These are phyloP conservation scores for Sibirionetta formosa DNA, from an alignment of 2,797 vertebrate species.

Conservation along the genomic window DNA sequence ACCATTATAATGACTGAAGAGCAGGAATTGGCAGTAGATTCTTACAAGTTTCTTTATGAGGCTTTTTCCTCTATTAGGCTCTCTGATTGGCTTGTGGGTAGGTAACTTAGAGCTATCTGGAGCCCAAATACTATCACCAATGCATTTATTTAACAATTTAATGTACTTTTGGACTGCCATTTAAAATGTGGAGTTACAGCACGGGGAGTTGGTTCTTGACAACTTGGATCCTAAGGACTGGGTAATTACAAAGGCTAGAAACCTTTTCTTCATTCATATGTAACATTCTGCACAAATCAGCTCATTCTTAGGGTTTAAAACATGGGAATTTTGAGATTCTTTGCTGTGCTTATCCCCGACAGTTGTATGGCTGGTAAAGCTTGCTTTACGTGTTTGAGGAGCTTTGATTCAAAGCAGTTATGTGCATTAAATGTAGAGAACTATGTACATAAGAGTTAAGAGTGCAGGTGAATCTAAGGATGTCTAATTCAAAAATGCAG, in stretches of 20 bases:
- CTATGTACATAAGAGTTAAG: neutral
- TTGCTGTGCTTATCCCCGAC: neutral
- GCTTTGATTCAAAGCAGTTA: neutral
- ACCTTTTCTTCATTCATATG: neutral
- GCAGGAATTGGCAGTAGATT: neutral
- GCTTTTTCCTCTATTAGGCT: neutral
- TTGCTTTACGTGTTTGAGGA: neutral
- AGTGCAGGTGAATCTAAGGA: neutral
- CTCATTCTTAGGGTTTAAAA: neutral
- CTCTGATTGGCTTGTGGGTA: neutral
- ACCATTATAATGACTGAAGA: neutral
- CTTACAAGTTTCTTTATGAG: neutral
- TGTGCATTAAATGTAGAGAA: neutral
- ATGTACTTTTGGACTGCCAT: neutral
- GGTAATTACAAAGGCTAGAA: neutral
- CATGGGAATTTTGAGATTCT: neutral
- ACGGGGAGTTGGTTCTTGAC: neutral
- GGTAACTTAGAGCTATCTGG: neutral
- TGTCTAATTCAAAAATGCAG: neutral
- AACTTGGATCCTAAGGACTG: neutral
- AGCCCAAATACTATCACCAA: neutral
- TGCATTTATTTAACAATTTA: neutral
- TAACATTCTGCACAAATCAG: neutral
- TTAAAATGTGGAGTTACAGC: neutral
- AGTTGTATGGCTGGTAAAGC: rapidly evolving